These are phyloP conservation scores for Nomada fabriciana DNA, from an alignment of 2,888 invertebrate species.

Conservation along the genomic window DNA sequence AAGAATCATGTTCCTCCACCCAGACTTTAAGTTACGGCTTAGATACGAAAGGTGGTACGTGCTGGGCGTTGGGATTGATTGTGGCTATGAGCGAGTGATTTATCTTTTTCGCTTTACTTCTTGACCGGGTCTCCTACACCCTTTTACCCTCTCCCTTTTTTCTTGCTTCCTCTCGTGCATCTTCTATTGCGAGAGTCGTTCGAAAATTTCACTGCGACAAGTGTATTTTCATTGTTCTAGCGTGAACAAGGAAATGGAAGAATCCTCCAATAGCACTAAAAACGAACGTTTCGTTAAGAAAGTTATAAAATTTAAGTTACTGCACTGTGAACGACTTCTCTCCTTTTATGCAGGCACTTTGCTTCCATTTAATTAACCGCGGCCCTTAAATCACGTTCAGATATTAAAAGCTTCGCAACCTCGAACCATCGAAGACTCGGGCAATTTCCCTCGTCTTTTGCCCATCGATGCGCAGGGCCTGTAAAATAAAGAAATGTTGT, in stretches of 20 bases:
- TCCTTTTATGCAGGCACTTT: slow-evolving; percentile 66
- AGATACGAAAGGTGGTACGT: slow-evolving; percentile 55
- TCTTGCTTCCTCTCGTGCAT: background rate
- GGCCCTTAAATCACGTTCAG: slow-evolving; percentile 75
- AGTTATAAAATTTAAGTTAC: slow-evolving; percentile 53
- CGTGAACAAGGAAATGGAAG: background rate
- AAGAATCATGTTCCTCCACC: slow-evolving; percentile 46
- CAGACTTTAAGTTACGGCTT: slow-evolving; percentile 73
- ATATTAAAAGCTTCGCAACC: slow-evolving; percentile 76
- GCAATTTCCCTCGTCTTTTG: slow-evolving; percentile 42
- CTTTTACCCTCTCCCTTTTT: background rate
- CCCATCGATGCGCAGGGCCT: background rate
- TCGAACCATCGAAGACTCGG: slow-evolving; percentile 47
- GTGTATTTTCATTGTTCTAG: slow-evolving; percentile 2
- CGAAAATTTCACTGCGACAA: slow-evolving; percentile 29
- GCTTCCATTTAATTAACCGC: slow-evolving; percentile 78
- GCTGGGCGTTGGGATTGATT: slow-evolving; percentile 62
- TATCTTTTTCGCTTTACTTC: slow-evolving; percentile 54
- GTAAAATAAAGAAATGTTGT: slow-evolving; percentile 22
- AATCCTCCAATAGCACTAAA: background rate
- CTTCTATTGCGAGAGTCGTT: slow-evolving; percentile 5
- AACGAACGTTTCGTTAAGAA: slow-evolving; percentile 51
- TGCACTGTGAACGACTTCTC: slow-evolving; percentile 28
- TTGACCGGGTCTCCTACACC: background rate
- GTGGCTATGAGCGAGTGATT: slow-evolving; percentile 62